Conservation (phyloP, 2,113 vertebrate genomes). For the Apteryx owenii region DNA sequence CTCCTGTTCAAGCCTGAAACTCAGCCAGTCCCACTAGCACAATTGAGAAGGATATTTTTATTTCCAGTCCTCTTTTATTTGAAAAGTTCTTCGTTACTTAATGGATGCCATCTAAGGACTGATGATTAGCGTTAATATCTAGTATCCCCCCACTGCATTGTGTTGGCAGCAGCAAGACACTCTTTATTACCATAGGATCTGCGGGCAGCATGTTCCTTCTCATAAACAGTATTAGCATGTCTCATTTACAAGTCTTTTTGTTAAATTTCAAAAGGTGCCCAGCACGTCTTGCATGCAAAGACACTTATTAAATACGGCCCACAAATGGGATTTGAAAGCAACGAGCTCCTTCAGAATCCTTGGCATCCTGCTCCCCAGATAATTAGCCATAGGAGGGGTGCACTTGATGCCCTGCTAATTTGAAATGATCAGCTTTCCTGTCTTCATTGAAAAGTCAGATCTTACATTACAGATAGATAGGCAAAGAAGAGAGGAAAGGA, state of each 20-base stretch:
- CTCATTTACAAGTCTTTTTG: slow-evolving; percentile 14
- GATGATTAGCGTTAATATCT: background rate
- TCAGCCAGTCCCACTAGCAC: background rate
- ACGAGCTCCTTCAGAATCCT: background rate
- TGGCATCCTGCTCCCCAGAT: background rate
- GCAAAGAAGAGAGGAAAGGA: background rate
- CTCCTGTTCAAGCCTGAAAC: background rate
- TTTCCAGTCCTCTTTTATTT: background rate
- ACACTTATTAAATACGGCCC: background rate
- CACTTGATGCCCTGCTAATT: background rate
- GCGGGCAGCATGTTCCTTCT: slow-evolving; percentile 26
- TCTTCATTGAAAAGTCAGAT: background rate
- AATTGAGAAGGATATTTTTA: background rate
- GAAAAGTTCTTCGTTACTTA: background rate
- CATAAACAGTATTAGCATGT: background rate
- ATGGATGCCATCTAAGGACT: background rate
- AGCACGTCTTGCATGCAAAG: slow-evolving; percentile 15
- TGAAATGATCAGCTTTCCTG: background rate
- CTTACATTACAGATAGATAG: background rate
- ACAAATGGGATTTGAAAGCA: background rate
- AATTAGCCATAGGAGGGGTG: background rate
- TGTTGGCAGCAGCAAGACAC: slow-evolving; percentile 7
- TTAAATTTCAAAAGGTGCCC: background rate
- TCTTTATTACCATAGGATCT: slow-evolving; percentile 20
- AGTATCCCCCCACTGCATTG: background rate